A percentile compares a stretch with the other conserved stretches of the same genome.
These are phyloP conservation scores for Junonia oenone DNA, from an alignment of 2,888 invertebrate genomes.

Conservation along the genomic window DNA sequence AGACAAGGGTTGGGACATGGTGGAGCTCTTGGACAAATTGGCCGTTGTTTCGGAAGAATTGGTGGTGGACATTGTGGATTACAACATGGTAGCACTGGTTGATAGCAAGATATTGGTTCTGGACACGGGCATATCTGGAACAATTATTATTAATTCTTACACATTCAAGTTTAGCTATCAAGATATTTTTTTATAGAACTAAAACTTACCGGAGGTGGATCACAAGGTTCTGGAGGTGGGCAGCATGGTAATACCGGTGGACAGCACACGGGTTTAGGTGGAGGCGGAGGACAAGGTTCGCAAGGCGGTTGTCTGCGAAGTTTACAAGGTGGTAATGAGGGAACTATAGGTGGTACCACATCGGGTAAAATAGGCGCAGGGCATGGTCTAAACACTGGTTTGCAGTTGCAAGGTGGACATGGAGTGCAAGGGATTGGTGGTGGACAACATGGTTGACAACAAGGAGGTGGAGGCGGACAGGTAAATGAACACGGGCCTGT, in stretches of 20 bases:
- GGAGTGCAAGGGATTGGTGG: constrained; percentile 64
- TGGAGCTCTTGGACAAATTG: constrained; percentile 66
- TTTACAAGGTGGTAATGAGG: constrained; percentile 55
- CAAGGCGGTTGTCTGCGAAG: constrained; percentile 54
- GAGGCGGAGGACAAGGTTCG: constrained; percentile 50
- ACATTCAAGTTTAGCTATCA: too few relatives aligned
- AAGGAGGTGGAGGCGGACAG: constrained; percentile 57
- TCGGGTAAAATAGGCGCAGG: constrained; percentile 64
- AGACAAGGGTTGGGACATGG: constrained; percentile 69
- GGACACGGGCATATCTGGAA: constrained; percentile 60
- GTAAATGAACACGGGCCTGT: constrained; percentile 46
- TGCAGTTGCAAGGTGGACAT: constrained; percentile 62
- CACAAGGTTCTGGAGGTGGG: constrained; percentile 62
- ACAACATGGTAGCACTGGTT: constrained; percentile 64
- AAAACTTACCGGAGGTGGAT: constrained; percentile 65
- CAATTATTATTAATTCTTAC: too few relatives aligned
- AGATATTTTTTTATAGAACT: too few relatives aligned
- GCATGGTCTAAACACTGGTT: constrained; percentile 53
- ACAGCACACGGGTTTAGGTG: constrained; percentile 55
- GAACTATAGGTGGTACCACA: constrained; percentile 62
- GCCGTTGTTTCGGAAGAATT: constrained; percentile 67
- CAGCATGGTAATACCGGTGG: constrained; percentile 68
- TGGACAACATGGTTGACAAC: constrained; percentile 60
- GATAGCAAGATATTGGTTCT: constrained; percentile 62
- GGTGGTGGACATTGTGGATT: constrained; percentile 77